These are phyloP conservation scores for Unio delphinus DNA, from an alignment of 2,888 invertebrate genomes.

Conservation along the genomic window DNA sequence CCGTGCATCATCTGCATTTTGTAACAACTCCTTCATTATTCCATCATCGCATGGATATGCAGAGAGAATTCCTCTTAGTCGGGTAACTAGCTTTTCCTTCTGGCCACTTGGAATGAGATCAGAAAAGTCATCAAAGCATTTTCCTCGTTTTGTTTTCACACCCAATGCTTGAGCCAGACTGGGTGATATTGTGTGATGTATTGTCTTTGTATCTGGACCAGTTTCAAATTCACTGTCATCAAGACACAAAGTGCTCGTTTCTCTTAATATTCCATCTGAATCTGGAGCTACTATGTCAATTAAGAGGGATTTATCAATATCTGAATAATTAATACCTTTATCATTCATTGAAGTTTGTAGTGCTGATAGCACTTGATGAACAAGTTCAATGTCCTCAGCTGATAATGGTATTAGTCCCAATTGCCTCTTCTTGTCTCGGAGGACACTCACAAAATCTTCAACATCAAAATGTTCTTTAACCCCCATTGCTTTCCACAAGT, in stretches of 20 bases:
- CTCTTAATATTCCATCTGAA: constrained; percentile 27
- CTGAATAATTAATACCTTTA: not conserved
- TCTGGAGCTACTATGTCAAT: constrained; percentile 36
- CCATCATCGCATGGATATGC: constrained; percentile 58
- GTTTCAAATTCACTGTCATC: constrained; percentile 44
- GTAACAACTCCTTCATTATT: constrained; percentile 62
- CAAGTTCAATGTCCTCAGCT: constrained; percentile 1
- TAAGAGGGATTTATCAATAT: constrained; percentile 14
- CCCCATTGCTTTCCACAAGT: not conserved
- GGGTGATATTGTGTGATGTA: constrained; percentile 37
- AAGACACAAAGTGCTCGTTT: constrained; percentile 35
- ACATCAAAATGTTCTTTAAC: not conserved
- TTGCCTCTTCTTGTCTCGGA: not conserved
- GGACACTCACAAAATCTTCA: not conserved
- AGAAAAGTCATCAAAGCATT: not conserved
- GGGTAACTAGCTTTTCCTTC: constrained; percentile 50
- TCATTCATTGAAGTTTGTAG: not conserved
- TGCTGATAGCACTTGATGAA: constrained; percentile 5
- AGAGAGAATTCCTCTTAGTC: constrained; percentile 52
- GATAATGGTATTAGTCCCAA: not conserved
- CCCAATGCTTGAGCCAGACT: constrained; percentile 45
- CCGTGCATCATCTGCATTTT: constrained; percentile 60
- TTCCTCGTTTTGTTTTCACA: constrained; percentile 18
- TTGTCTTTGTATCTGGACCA: constrained; percentile 23
- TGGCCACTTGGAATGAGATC: constrained; percentile 57